Conservation (phyloP, 2,113 vertebrate species). For the Planiliza haematocheilus region DNA sequence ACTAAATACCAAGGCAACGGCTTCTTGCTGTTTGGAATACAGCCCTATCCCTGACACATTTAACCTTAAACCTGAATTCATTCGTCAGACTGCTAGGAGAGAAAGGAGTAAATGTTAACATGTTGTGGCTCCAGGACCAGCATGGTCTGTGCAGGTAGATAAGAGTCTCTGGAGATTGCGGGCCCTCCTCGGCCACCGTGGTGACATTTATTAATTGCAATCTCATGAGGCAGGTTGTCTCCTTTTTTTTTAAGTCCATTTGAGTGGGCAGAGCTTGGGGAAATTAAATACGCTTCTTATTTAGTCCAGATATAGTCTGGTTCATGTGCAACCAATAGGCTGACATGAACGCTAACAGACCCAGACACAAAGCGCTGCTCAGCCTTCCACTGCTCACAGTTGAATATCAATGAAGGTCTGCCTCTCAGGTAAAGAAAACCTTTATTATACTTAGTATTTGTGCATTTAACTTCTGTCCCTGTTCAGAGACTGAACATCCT, state of each 20-base stretch:
- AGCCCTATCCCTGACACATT: slow-evolving; percentile 19
- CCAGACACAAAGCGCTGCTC: neutral
- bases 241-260: slow-evolving; percentile 35
- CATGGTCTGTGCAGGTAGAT: slow-evolving; percentile 52
- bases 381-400: neutral
- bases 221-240: slow-evolving; percentile 49
- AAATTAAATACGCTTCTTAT: slow-evolving; percentile 39
- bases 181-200: slow-evolving; percentile 23
- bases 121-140: slow-evolving; percentile 16
- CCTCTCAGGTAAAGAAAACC: neutral
- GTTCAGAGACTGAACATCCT: neutral
- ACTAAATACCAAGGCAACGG: slow-evolving; percentile 25
- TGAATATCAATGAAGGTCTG: neutral
- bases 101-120: slow-evolving; percentile 58
- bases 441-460: neutral
- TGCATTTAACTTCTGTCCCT: neutral
- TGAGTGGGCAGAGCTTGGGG: slow-evolving; percentile 27
- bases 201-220: slow-evolving; percentile 61
- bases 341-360: neutral
- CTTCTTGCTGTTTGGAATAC: neutral
- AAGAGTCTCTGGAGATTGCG: slow-evolving; percentile 50
- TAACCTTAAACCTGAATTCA: slow-evolving; percentile 23
- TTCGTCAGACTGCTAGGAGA: slow-evolving; percentile 8
- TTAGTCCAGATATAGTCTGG: slow-evolving; percentile 15
- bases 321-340: neutral